phyloP scores from a whole-genome alignment of 2,888 invertebrate genomes.

The Tipula helvola region DNA sequence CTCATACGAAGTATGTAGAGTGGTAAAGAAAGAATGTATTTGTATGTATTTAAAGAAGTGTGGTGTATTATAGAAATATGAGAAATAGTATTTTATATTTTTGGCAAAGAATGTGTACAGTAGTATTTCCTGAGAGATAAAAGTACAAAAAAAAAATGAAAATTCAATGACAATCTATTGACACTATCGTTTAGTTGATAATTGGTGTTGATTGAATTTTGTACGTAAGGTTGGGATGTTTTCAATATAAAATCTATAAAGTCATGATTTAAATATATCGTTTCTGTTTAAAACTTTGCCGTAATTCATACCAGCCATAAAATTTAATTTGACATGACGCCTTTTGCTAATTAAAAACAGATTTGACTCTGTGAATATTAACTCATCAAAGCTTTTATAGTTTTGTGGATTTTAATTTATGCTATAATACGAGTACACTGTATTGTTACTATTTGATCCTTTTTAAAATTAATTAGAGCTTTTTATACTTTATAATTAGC shows the following conservation, averaged over 20 bases:
- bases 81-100: background rate
- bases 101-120: background rate
- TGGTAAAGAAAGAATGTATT: too few species aligned
- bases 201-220: background rate
- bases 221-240: background rate
- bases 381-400: background rate
- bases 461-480: background rate
- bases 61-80: background rate
- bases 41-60: background rate
- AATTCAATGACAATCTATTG: constrained; percentile 4
- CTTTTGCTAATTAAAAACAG: background rate
- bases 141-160: background rate
- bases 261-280: background rate
- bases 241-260: background rate
- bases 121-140: constrained; percentile 4
- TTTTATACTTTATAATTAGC: background rate
- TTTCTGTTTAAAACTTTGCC: background rate
- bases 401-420: background rate
- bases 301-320: background rate
- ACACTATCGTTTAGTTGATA: background rate
- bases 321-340: background rate
- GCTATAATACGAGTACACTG: background rate
- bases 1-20: too few species aligned
- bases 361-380: background rate
- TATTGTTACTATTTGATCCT: background rate